Conservation (phyloP, 2,797 vertebrate species). For the Ispidina lecontei region DNA sequence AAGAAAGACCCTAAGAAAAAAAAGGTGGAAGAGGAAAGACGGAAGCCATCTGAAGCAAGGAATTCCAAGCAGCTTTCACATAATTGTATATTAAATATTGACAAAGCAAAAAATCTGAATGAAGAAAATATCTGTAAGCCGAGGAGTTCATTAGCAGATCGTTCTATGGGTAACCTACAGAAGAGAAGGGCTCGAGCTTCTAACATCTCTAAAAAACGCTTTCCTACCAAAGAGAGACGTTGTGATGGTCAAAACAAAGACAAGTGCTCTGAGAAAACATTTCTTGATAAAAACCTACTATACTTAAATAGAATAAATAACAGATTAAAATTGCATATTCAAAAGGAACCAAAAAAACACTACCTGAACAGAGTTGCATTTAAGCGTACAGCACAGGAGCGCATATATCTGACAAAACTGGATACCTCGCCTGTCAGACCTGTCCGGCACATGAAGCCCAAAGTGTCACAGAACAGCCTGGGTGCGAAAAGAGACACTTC, state of each 20-base stretch:
- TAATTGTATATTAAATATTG: not conserved
- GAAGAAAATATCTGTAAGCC: constrained; percentile 38
- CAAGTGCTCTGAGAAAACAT: constrained; percentile 38
- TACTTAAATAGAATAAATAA: constrained; percentile 42
- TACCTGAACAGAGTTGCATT: constrained; percentile 79
- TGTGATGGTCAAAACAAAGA: constrained; percentile 34
- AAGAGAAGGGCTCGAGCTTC: constrained; percentile 41
- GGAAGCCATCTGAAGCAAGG: not conserved
- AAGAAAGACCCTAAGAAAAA: constrained; percentile 35
- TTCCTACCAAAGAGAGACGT: constrained; percentile 43
- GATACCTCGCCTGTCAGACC: constrained; percentile 65
- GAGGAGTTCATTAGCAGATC: constrained; percentile 35
- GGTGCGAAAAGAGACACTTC: not conserved
- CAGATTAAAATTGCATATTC: constrained; percentile 45
- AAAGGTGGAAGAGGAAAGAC: constrained; percentile 11
- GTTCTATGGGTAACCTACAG: constrained; percentile 25
- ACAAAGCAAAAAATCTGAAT: constrained; percentile 38
- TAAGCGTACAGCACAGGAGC: constrained; percentile 66
- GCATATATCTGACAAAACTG: constrained; percentile 76
- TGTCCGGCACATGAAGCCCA: not conserved
- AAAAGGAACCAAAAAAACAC: constrained; percentile 72
- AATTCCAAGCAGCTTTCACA: not conserved
- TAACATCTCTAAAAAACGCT: constrained; percentile 4
- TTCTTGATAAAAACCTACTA: constrained; percentile 56
- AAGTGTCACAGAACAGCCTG: not conserved